Evolutionary conservation across 2,888 invertebrate species (phyloP).

Genomic region (Cerastis leucographa): DNA sequence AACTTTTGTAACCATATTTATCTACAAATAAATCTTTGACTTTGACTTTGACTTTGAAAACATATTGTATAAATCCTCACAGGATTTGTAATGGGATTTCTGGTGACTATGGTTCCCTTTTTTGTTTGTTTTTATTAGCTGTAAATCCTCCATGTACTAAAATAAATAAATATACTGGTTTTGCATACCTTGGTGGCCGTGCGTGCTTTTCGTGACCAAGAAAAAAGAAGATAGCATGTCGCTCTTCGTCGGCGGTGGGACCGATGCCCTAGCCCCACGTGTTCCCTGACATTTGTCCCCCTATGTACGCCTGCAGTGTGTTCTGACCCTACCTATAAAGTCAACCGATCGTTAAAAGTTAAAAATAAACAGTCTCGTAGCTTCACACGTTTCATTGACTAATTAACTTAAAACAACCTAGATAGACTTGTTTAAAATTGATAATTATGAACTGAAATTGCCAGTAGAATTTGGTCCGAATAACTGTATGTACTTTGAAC

Average conservation of each 20-base stretch:
- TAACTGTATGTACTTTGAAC: neutral
- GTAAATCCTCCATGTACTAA: too few species aligned
- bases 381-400: neutral
- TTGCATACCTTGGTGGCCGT: too few species aligned
- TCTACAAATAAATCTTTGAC: too few species aligned
- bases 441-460: neutral
- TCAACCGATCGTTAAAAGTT: neutral
- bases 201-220: neutral
- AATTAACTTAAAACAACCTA: slow-evolving; percentile 9
- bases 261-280: neutral
- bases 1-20: too few species aligned
- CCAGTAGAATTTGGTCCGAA: neutral
- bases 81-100: too few species aligned
- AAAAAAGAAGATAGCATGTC: neutral
- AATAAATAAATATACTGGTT: too few species aligned
- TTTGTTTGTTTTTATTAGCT: too few species aligned
- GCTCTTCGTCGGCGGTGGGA: neutral
- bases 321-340: slow-evolving; percentile 16
- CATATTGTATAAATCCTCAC: too few species aligned
- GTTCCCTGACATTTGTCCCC: slow-evolving; percentile 37
- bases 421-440: neutral
- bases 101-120: too few species aligned
- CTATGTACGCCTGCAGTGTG: neutral
- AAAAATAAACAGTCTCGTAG: slow-evolving; percentile 8
- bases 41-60: too few species aligned